Evolutionary conservation across 2,113 vertebrate genomes (phyloP), one percentile per base, ranked within the genome.

Genomic region (Grus americana): DNA sequence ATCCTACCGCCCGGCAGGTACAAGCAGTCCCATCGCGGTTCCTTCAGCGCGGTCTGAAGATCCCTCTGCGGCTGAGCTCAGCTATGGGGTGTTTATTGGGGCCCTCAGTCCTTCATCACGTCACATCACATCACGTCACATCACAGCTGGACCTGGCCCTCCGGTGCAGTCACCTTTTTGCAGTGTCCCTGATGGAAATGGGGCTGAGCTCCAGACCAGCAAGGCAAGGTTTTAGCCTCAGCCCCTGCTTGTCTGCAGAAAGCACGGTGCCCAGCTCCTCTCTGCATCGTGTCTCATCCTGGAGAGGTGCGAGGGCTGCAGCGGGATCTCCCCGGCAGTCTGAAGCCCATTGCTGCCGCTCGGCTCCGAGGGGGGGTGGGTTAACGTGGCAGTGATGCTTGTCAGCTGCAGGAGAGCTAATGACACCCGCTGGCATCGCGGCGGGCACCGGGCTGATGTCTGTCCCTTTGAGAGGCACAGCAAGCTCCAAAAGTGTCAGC

Each of bases 1-100:
- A 2, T 0, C 55, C 55, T 26, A 0, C 23, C 1, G 3, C 4
- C 29, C 12, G 9, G 16, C 79, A 11, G 50, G 50, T 52, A 50
- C 29, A 1, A 15, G 67, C 36, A 14, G 61, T 15, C 15, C 40
- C 15, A 0, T 0, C 0, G 44, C 1, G 3, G 54, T 3, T 78
- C 65, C 40, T 34, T 26, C 71, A 29, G 50, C 2, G 0, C 8
- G 1, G 19, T 5, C n/a, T 73, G 78, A 46, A n/a, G 54, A 15
- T n/a, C 46, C 30, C 57, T 32, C 11, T 34, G 78, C 21, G 30
- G 65, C 55, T 44, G 78, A 76, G 75, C 79, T 88, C 4, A 5
- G 47, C 70, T 26, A 3, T 8, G n/a, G 58, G 40, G 2, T 44
- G 4, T 66, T 61, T 62, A 5, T 17, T 17, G 24, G 52, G 46